Evolutionary conservation across 2,888 invertebrate genomes (phyloP).

Genomic region (Dilophus febrilis): DNA sequence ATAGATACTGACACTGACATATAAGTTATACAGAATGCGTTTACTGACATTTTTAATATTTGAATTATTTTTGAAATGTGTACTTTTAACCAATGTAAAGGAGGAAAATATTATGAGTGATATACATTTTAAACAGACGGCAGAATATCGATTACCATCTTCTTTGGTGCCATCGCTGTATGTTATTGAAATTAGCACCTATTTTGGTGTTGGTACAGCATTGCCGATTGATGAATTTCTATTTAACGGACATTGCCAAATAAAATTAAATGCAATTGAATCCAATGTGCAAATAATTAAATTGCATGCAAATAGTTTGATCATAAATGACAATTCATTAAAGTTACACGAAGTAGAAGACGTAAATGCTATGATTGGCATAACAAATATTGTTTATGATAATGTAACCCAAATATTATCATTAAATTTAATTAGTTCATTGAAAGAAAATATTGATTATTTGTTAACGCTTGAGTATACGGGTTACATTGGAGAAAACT

Average conservation of each 20-base stretch:
- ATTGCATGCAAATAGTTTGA: constrained; percentile 34
- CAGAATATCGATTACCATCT: constrained; percentile 10
- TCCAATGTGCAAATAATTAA: constrained; percentile 28
- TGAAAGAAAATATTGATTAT: constrained; percentile 25
- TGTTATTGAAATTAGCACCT: constrained; percentile 33
- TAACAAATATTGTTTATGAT: constrained; percentile 9
- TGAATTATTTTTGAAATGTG: too few species aligned
- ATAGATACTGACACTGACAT: too few species aligned
- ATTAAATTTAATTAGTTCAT: constrained; percentile 22
- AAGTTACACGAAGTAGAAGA: neutral
- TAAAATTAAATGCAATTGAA: constrained; percentile 31
- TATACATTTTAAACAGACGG: too few species aligned
- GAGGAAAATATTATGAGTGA: too few species aligned
- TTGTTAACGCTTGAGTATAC: constrained; percentile 32
- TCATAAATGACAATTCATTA: constrained; percentile 10
- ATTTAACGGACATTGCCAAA: constrained; percentile 26
- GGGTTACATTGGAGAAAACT: constrained; percentile 34
- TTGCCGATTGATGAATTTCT: constrained; percentile 15
- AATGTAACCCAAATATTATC: constrained; percentile 28
- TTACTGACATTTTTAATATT: too few species aligned
- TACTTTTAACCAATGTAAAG: too few species aligned
- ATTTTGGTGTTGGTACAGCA: constrained; percentile 23
- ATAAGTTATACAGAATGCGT: too few species aligned
- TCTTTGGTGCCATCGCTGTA: constrained; percentile 37
- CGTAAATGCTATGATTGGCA: neutral